Evolutionary conservation across 1,140 invertebrate genomes (phyloP), one percentile per base, ranked within the genome.

Genomic region (Aphelinus certus): DNA sequence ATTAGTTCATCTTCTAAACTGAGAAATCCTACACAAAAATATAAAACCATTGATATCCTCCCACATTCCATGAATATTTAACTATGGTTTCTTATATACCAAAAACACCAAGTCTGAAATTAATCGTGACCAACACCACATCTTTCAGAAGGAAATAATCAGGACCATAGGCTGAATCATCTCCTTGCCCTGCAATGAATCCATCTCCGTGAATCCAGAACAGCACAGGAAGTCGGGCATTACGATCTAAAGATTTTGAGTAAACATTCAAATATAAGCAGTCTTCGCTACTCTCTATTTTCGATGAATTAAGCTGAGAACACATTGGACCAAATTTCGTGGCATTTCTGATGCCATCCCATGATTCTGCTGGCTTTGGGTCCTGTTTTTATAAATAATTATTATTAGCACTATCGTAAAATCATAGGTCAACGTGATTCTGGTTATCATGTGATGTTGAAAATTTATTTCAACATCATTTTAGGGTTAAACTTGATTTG

Each of bases 181-280:
- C 26, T 2, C 85, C 87, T 43, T 84, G 87, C 0, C 90, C 90
- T 26, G 77, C 62, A 5, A 87, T 72, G 69, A 92, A 92, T 48
- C 82, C 89, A 6, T 92, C 92, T 0, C 92, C 92, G 77, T 93
- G 91, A 67, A 90, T 85, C 84, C 86, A 90, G 0, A 89, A 82
- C 84, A 90, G 89, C 4, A 89, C 88, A 0, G 89, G 82, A 7
- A 72, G 77, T 64, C 73, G 77, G 4, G 3, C 45, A 3, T 9
- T 2, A 1, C 42, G 6, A 26, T 76, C 75, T 60, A 83, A 77
- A 26, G 73, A 48, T 69, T 92, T 91, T n/a, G 94, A 92, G 81
- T 93, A 95, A 1, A 97, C 91, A 82, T 96, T 96, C 9, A 97
- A 86, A 81, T 93, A 93, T 3, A 97, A 89, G 81, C 95, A 97